These are phyloP conservation scores for Ostrea edulis DNA, from an alignment of 1,140 invertebrate species.

Conservation along the genomic window DNA sequence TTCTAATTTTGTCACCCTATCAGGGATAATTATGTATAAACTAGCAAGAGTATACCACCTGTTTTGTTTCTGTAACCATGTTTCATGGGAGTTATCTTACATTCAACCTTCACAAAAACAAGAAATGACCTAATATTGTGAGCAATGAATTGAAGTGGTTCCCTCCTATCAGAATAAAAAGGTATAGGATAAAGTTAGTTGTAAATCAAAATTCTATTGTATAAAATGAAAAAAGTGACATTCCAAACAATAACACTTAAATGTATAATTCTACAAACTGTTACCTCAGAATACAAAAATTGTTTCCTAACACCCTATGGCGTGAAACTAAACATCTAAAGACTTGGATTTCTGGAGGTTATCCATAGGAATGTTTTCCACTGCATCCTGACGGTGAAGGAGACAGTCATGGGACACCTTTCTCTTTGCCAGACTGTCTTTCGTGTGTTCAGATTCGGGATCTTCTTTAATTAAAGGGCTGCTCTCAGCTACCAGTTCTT, in stretches of 20 bases:
- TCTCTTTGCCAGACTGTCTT: not conserved
- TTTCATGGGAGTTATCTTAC: too few species aligned
- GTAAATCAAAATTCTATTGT: too few species aligned
- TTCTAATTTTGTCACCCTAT: too few species aligned
- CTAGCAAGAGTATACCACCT: too few species aligned
- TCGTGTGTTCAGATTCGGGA: too few species aligned
- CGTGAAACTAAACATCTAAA: not conserved
- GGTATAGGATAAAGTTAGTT: too few species aligned
- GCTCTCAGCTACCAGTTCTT: constrained; percentile 21
- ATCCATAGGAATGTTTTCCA: not conserved
- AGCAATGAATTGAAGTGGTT: too few species aligned
- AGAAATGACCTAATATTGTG: too few species aligned
- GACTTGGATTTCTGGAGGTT: constrained; percentile 3
- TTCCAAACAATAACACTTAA: not conserved
- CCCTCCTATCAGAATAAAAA: too few species aligned
- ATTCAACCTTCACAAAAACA: too few species aligned
- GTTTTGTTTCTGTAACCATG: too few species aligned
- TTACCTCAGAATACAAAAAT: not conserved
- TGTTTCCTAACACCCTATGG: not conserved
- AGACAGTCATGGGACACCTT: not conserved
- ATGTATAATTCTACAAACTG: not conserved
- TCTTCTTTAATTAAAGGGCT: constrained; percentile 13
- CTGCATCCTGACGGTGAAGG: constrained; percentile 1
- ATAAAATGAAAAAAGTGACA: not conserved
- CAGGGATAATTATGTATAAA: too few species aligned